Conservation (phyloP, 2,888 invertebrate species). For the Gryllus longicercus region DNA sequence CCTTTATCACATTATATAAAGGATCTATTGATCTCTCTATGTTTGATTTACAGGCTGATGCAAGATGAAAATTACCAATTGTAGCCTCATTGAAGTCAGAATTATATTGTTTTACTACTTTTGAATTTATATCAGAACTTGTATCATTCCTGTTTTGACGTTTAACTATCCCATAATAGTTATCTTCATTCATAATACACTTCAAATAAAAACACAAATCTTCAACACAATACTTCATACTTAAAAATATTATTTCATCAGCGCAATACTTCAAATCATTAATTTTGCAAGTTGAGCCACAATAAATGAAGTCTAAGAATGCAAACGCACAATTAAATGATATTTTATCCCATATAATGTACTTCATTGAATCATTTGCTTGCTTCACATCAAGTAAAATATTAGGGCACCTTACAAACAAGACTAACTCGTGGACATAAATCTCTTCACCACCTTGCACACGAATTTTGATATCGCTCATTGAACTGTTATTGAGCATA, state of each 20-base stretch:
- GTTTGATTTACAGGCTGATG: not conserved
- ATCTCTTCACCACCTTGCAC: slow-evolving; percentile 46
- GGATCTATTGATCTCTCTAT: not conserved
- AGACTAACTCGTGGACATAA: slow-evolving; percentile 49
- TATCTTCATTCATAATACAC: too few relatives aligned
- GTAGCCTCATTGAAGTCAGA: not conserved
- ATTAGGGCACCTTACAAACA: slow-evolving; percentile 47
- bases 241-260: too few relatives aligned
- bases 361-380: not conserved
- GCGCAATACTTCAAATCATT: slow-evolving; percentile 38
- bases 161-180: too few relatives aligned
- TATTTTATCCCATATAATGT: slow-evolving; percentile 39
- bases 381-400: slow-evolving; percentile 43
- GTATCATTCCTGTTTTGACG: too few relatives aligned
- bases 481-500: slow-evolving; percentile 44
- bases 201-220: too few relatives aligned
- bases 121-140: not conserved
- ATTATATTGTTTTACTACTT: not conserved
- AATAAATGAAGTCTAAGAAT: slow-evolving; percentile 48
- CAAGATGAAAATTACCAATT: not conserved
- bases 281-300: slow-evolving; percentile 43
- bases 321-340: slow-evolving; percentile 43
- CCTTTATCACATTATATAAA: not conserved
- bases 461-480: slow-evolving; percentile 49
- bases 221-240: too few relatives aligned